Base-by-base conservation (phyloP, 2,797 vertebrate species). In the Takifugu ocellatus region DNA sequence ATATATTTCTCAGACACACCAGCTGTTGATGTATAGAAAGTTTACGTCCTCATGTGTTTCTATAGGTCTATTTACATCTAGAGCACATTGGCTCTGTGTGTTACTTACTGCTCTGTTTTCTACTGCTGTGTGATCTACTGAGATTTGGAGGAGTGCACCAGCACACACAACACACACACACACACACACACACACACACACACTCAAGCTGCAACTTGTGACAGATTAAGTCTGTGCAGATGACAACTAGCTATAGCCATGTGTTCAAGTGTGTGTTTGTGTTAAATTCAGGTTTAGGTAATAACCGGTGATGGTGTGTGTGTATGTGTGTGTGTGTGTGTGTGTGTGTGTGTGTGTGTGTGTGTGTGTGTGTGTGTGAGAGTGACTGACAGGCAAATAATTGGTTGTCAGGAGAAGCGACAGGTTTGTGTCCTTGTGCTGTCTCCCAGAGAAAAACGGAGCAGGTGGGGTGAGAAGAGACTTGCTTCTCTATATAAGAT, bases 311-410 rank as follows among this genome's bases (percentile, higher is more conserved):
- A 51, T 49, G 42, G n/a, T 21, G n/a, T 49, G 27, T 46, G 17
- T 62, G 57, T 36, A 50, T n/a, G 33, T 24, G 26, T 33, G 44
- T 45, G 44, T 45, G 43, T 16, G n/a, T n/a, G n/a, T n/a, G n/a
- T n/a, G n/a, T n/a, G n/a, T n/a, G n/a, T 44, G 43, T 44, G 54
- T 45, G 51, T 29, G 33, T 56, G 54, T 54, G 49, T 45, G 54
- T 11, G 33, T 17, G 44, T 17, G 14, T 54, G 25, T 31, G 9
- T 36, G 51, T 49, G n/a, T 48, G 24, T 48, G 42, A 49, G 52
- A 42, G 61, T 87, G 90, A 92, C 67, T 93, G 92, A 90, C 91
- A 91, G 89, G 55, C 83, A 83, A 74, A 86, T 94, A 94, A 92
- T 91, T 89, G 29, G 16, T 86, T 92, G 87, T 92, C 92, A 91